Evolutionary conservation across 2,888 invertebrate genomes (phyloP).

Genomic region (Stenotaenia linearis): DNA sequence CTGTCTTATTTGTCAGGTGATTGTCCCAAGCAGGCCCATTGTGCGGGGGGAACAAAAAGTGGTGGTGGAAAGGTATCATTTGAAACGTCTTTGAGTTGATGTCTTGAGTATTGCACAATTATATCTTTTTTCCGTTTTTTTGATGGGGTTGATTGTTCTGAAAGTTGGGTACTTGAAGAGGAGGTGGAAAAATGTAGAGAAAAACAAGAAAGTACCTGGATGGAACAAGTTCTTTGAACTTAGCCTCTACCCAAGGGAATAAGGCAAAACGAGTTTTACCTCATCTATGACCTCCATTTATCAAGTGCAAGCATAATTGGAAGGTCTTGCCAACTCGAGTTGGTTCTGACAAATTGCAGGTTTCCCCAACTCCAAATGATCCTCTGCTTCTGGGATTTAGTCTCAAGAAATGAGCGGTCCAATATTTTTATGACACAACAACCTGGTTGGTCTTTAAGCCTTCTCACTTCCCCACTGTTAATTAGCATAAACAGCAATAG

Average conservation of each 20-base stretch:
- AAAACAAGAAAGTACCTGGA: constrained; percentile 20
- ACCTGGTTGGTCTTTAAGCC: neutral
- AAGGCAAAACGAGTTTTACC: constrained; percentile 21
- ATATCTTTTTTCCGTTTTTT: neutral
- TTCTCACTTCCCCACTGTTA: neutral
- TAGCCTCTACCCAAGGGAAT: constrained; percentile 24
- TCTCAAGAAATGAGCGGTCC: neutral
- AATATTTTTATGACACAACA: neutral
- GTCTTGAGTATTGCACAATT: constrained; percentile 16
- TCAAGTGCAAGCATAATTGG: constrained; percentile 24
- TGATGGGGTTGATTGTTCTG: neutral
- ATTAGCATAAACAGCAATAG: neutral
- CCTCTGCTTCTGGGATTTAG: constrained; percentile 26
- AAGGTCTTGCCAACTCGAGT: constrained; percentile 26
- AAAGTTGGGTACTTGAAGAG: neutral
- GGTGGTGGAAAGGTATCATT: neutral
- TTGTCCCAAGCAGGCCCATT: neutral
- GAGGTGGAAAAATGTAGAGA: neutral
- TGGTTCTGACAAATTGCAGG: constrained; percentile 26
- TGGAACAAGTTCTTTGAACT: constrained; percentile 26
- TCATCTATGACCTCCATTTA: constrained; percentile 23
- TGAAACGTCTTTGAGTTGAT: constrained; percentile 11
- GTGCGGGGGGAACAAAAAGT: neutral
- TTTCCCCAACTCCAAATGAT: constrained; percentile 24
- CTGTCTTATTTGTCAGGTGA: neutral